Evolutionary conservation across 2,113 vertebrate species (phyloP).

Genomic region (Aptenodytes forsteri): DNA sequence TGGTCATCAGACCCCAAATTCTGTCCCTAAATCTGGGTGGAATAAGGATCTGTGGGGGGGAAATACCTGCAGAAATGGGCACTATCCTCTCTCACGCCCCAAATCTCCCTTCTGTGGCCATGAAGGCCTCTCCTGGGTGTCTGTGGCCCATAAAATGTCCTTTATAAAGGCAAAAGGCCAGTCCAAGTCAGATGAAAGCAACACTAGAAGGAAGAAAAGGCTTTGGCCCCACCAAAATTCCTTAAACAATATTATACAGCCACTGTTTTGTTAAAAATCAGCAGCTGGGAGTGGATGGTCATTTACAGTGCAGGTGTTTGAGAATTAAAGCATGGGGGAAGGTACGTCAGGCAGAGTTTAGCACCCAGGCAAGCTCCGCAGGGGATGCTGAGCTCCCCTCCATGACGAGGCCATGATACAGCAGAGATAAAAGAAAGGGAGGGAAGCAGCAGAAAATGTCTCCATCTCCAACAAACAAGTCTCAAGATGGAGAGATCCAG

Average conservation of each 20-base stretch:
- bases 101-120: background rate
- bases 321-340: background rate
- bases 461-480: background rate
- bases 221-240: background rate
- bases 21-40: background rate
- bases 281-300: background rate
- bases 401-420: fast-evolving
- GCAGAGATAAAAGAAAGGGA: background rate
- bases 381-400: background rate
- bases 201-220: background rate
- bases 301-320: background rate
- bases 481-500: background rate
- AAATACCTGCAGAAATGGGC: background rate
- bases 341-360: background rate
- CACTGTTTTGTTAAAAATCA: background rate
- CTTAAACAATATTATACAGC: background rate
- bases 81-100: background rate
- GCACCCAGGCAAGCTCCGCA: background rate
- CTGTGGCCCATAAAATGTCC: background rate
- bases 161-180: background rate
- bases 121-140: background rate
- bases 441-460: background rate
- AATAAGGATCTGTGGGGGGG: background rate
- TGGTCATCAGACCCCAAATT: background rate
- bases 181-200: background rate